These are phyloP conservation scores for Ailurus styani DNA, from an alignment of 2,113 vertebrate species.

Conservation along the genomic window DNA sequence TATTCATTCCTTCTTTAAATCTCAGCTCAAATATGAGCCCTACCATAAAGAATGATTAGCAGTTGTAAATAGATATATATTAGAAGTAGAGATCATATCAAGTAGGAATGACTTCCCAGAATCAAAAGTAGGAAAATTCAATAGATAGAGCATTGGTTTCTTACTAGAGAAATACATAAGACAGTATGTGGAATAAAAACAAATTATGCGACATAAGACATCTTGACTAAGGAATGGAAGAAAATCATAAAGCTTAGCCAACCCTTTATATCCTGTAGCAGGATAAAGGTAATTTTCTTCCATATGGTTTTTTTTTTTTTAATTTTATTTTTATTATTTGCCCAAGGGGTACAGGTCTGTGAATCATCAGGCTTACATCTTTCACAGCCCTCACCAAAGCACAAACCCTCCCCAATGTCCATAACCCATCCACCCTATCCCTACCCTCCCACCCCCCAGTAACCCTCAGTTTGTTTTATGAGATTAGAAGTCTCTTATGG, in stretches of 20 bases:
- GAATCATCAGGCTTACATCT: no score
- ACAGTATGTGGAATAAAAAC: background rate
- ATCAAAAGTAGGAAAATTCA: background rate
- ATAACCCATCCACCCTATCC: no score
- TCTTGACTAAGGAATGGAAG: background rate
- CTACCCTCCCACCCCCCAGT: no score
- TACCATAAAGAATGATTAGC: background rate
- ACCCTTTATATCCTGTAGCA: background rate
- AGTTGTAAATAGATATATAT: background rate
- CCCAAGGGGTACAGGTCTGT: no score
- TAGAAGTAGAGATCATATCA: background rate
- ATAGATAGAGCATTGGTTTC: background rate
- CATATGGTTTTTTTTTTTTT: background rate
- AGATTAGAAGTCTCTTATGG: no score
- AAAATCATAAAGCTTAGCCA: background rate
- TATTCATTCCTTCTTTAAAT: constrained; percentile 14
- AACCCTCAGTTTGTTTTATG: no score
- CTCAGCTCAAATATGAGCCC: background rate
- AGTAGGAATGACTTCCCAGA: background rate
- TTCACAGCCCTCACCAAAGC: no score
- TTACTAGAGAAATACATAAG: background rate
- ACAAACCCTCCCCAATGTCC: no score
- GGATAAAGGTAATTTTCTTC: background rate
- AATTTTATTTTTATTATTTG: no score
- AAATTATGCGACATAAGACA: background rate